These are phyloP conservation scores for Cylloceria caligata DNA, from an alignment of 2,888 invertebrate genomes.

Conservation along the genomic window DNA sequence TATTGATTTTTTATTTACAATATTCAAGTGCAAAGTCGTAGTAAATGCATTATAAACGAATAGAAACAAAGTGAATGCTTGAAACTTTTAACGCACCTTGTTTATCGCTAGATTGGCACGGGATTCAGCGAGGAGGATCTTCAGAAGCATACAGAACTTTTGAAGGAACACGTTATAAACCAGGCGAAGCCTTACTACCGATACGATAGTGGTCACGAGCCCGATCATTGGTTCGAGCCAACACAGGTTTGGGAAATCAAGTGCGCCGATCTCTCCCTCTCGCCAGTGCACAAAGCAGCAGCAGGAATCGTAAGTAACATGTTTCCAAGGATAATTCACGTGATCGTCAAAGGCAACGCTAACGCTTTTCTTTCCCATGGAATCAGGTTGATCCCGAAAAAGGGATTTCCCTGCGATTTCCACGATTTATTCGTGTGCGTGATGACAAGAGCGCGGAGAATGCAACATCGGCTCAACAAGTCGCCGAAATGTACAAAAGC, in stretches of 20 bases:
- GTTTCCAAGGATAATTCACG: background rate
- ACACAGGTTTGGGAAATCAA: constrained; percentile 98
- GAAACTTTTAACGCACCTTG: background rate
- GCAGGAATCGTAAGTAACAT: constrained; percentile 89
- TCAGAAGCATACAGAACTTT: constrained; percentile 90
- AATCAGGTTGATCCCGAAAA: constrained; percentile 93
- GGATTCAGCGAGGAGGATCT: constrained; percentile 98
- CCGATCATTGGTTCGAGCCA: constrained; percentile 96
- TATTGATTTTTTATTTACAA: background rate
- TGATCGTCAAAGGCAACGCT: background rate
- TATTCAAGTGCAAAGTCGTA: no score
- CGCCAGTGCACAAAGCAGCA: constrained; percentile 96
- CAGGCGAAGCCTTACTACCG: constrained; percentile 92
- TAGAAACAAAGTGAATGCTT: background rate
- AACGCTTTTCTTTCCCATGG: constrained; percentile 7
- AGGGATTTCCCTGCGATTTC: constrained; percentile 98
- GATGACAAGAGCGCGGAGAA: constrained; percentile 97
- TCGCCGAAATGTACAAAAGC: constrained; percentile 95
- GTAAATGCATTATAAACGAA: no score
- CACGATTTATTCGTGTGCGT: constrained; percentile 95
- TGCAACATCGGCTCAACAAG: constrained; percentile 95
- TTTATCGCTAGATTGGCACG: constrained; percentile 90
- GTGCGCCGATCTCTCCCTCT: constrained; percentile 98
- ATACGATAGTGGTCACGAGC: constrained; percentile 90
- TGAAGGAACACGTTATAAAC: constrained; percentile 91